phyloP scores from a whole-genome alignment of 2,888 invertebrate species.

The Phortica okadai region DNA sequence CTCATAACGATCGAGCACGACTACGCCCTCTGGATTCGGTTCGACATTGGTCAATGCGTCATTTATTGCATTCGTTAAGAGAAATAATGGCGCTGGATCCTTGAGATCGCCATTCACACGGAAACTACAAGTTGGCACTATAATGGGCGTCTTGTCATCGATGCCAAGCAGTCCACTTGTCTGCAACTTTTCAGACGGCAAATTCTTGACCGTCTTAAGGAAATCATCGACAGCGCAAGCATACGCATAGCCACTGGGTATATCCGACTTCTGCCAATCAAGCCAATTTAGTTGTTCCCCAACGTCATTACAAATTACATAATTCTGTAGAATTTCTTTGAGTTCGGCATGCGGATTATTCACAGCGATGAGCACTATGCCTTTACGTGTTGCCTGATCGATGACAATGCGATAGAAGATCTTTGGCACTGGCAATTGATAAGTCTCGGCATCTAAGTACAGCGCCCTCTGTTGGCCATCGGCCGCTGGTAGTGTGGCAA shows the following conservation, averaged over 20 bases:
- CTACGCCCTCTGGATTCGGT: constrained; percentile 55
- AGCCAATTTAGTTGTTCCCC: constrained; percentile 59
- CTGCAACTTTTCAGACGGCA: constrained; percentile 51
- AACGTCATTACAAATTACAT: constrained; percentile 62
- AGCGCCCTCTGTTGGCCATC: constrained; percentile 69
- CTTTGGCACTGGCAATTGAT: constrained; percentile 77
- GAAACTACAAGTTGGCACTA: constrained; percentile 46
- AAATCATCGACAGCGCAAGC: constrained; percentile 62
- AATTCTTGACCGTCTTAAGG: constrained; percentile 49
- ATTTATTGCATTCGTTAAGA: constrained; percentile 71
- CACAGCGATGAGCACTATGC: constrained; percentile 72
- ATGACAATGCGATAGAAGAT: constrained; percentile 79
- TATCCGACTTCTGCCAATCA: constrained; percentile 54
- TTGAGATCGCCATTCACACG: constrained; percentile 57
- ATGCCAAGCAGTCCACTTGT: constrained; percentile 56
- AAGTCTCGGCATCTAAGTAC: constrained; percentile 65
- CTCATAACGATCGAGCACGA: constrained; percentile 51
- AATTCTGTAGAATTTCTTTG: constrained; percentile 54
- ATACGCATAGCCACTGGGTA: constrained; percentile 57
- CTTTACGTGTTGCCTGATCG: constrained; percentile 72
- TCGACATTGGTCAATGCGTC: constrained; percentile 49
- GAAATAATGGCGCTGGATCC: constrained; percentile 80
- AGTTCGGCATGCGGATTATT: constrained; percentile 69
- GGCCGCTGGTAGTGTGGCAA: constrained; percentile 77
- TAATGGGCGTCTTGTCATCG: background rate